These are phyloP conservation scores for Invenusta paracnida DNA, from an alignment of 2,888 invertebrate genomes.

Conservation along the genomic window DNA sequence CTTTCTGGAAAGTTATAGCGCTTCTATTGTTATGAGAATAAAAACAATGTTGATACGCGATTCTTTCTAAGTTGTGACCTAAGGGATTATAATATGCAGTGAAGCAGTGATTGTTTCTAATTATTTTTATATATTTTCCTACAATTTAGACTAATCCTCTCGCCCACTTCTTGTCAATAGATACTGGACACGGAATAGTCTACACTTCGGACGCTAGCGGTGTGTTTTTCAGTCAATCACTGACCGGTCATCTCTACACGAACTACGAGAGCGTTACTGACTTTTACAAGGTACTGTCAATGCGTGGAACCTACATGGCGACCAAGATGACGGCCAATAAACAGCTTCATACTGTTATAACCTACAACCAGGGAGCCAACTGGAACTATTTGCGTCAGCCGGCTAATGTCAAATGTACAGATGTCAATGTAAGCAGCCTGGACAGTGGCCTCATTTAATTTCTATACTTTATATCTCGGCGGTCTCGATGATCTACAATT, in stretches of 20 bases:
- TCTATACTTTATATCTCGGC: too few relatives aligned
- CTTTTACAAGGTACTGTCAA: slow-evolving; percentile 53
- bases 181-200: slow-evolving; percentile 57
- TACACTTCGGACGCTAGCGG: slow-evolving; percentile 57
- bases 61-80: too few relatives aligned
- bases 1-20: too few relatives aligned
- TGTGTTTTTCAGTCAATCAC: slow-evolving; percentile 55
- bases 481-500: too few relatives aligned
- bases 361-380: slow-evolving; percentile 55
- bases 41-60: too few relatives aligned
- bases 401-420: slow-evolving; percentile 50
- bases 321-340: slow-evolving; percentile 55
- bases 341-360: slow-evolving; percentile 56
- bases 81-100: too few relatives aligned
- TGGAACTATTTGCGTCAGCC: slow-evolving; percentile 55
- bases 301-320: slow-evolving; percentile 51
- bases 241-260: slow-evolving; percentile 56
- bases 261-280: slow-evolving; percentile 56
- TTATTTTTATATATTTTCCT: too few relatives aligned
- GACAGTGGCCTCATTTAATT: too few relatives aligned
- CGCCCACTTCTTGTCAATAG: too few relatives aligned
- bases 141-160: too few relatives aligned
- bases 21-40: too few relatives aligned
- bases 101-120: too few relatives aligned
- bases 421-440: slow-evolving; percentile 49